Percentiles rank a stretch among this genome's conserved stretches.
Conservation (phyloP, 1,140 invertebrate genomes). For the Venturia canescens region DNA sequence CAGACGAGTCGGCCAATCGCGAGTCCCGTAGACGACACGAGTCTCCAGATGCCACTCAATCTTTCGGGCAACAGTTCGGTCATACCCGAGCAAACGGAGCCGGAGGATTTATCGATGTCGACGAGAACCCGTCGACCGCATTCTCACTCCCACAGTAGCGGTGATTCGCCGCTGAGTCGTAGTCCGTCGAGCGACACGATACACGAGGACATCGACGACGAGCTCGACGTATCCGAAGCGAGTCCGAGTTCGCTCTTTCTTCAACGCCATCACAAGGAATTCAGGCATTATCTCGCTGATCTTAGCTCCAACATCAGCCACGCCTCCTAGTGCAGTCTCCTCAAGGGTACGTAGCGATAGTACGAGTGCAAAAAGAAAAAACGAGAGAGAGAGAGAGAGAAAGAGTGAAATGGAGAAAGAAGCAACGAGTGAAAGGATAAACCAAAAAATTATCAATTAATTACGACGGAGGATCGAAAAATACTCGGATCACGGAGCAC, state of each 20-base stretch:
- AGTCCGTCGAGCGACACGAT: conserved; percentile 64
- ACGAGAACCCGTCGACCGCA: conserved; percentile 63
- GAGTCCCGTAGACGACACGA: conserved; percentile 51
- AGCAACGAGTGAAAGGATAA: neutral
- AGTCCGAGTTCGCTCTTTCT: conserved; percentile 65
- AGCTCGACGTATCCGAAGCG: conserved; percentile 61
- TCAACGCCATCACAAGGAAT: conserved; percentile 47
- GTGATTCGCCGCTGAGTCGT: conserved; percentile 67
- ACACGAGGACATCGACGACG: conserved; percentile 67
- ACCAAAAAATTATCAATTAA: neutral
- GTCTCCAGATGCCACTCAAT: conserved; percentile 64
- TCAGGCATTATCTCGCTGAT: conserved; percentile 50
- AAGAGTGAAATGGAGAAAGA: neutral
- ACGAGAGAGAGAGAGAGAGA: conserved; percentile 7
- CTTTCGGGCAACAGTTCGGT: conserved; percentile 68
- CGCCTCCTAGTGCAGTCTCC: conserved; percentile 62
- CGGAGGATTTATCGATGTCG: conserved; percentile 88
- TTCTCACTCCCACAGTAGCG: conserved; percentile 67
- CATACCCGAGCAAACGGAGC: conserved; percentile 90
- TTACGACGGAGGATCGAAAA: neutral
- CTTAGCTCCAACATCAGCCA: conserved; percentile 51
- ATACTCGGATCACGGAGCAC: no score
- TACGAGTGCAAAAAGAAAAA: neutral
- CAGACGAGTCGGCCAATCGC: conserved; percentile 63
- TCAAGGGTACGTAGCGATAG: conserved; percentile 49